These are phyloP conservation scores for Mizuhopecten yessoensis DNA, from an alignment of 1,140 invertebrate species.

Conservation along the genomic window DNA sequence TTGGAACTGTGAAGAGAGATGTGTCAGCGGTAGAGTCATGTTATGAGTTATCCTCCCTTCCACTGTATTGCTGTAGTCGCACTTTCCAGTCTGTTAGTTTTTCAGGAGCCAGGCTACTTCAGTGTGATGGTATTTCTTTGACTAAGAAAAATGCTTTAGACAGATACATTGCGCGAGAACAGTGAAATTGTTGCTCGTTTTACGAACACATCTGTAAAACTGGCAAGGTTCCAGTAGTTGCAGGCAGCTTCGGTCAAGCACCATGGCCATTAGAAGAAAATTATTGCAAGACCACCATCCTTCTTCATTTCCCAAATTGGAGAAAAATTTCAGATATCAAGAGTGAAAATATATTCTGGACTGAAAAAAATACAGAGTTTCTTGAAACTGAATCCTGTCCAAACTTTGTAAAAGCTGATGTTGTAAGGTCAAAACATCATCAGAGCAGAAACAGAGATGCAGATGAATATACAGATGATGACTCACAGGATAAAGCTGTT, in stretches of 20 bases:
- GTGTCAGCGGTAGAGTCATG: constrained; percentile 58
- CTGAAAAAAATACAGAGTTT: neutral
- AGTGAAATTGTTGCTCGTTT: no score
- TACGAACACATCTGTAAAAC: no score
- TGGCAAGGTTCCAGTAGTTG: no score
- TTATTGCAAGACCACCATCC: no score
- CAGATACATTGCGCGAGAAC: no score
- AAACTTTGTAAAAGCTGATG: constrained; percentile 51
- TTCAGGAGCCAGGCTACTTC: constrained; percentile 52
- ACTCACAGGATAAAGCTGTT: neutral
- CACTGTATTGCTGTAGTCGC: constrained; percentile 58
- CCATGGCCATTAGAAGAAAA: no score
- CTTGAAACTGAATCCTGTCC: neutral
- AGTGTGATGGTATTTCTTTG: no score
- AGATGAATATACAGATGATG: neutral
- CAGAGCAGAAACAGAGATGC: neutral
- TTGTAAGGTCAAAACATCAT: constrained; percentile 34
- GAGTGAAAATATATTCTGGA: neutral
- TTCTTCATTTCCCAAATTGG: no score
- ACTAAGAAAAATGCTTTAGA: no score
- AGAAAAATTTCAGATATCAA: constrained; percentile 46
- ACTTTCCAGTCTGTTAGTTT: constrained; percentile 61
- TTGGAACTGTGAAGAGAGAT: constrained; percentile 61
- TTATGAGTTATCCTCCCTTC: constrained; percentile 58
- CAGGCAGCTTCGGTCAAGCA: no score